Percentiles rank a stretch among this genome's conserved stretches.
Evolutionary conservation across 2,797 vertebrate species (phyloP).

Genomic region (Zenarchopterus dispar): DNA sequence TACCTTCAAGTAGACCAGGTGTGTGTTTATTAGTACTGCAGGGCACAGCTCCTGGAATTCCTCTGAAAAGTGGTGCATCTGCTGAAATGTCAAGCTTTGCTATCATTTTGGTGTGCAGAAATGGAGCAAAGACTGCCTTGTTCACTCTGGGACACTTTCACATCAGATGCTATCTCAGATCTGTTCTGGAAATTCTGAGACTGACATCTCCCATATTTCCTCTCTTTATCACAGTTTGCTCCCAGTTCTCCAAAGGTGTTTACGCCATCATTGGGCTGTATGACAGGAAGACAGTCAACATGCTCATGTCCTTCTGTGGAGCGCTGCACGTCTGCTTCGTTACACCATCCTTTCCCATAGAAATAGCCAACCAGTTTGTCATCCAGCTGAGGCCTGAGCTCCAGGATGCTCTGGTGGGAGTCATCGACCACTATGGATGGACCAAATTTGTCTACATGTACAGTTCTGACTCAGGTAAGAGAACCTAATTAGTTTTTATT

Average conservation of each 20-base stretch:
- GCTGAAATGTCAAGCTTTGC: background rate
- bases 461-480: conserved; percentile 92
- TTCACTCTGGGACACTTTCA: background rate
- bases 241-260: conserved; percentile 98
- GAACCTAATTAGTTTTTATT: background rate
- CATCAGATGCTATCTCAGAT: background rate
- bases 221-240: conserved; percentile 87
- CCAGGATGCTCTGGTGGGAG: conserved; percentile 94
- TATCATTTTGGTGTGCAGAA: too few species aligned
- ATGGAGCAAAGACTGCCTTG: background rate
- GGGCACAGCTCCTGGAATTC: background rate
- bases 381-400: conserved; percentile 97
- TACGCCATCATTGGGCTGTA: conserved; percentile 99
- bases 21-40: background rate
- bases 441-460: conserved; percentile 99
- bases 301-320: conserved; percentile 98
- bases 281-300: conserved; percentile 97
- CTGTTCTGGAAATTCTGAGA: background rate
- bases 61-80: background rate
- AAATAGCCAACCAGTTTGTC: conserved; percentile 97
- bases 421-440: conserved; percentile 97
- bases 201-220: background rate
- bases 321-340: conserved; percentile 98
- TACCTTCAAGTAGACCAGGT: background rate
- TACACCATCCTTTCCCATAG: conserved; percentile 96